These are phyloP conservation scores for Biston betularia DNA, from an alignment of 2,888 invertebrate genomes.

Conservation along the genomic window DNA sequence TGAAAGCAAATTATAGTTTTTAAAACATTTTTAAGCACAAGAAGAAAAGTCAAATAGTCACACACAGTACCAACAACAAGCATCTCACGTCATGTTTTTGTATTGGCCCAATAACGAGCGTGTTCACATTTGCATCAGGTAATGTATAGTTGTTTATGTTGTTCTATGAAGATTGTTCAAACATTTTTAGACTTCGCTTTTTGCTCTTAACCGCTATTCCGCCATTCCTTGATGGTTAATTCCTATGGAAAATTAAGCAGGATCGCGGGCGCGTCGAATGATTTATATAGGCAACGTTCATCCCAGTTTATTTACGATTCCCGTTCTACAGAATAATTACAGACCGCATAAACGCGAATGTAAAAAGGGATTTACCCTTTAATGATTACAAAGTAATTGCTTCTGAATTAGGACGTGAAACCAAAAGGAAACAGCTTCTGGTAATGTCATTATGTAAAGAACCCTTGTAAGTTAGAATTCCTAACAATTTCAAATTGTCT, in stretches of 20 bases:
- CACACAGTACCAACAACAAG: too few species aligned
- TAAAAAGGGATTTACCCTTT: conserved; percentile 78
- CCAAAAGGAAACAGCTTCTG: conserved; percentile 39
- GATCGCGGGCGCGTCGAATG: conserved; percentile 73
- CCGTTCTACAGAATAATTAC: conserved; percentile 81
- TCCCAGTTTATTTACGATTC: conserved; percentile 83
- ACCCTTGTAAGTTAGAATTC: not conserved
- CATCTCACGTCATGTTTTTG: too few species aligned
- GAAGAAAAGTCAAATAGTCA: too few species aligned
- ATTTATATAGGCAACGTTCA: conserved; percentile 83
- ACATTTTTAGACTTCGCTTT: not conserved
- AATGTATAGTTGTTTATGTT: not conserved
- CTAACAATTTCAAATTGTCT: too few species aligned
- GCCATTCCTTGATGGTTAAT: conserved; percentile 10
- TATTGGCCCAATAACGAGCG: too few species aligned
- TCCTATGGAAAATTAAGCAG: conserved; percentile 63
- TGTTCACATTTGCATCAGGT: too few species aligned
- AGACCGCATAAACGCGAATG: conserved; percentile 77
- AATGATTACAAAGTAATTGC: conserved; percentile 72
- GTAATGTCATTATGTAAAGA: conserved; percentile 1
- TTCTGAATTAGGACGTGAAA: conserved; percentile 51
- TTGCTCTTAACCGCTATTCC: not conserved
- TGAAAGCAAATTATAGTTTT: too few species aligned
- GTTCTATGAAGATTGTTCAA: not conserved
- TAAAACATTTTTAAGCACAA: too few species aligned